Percentiles rank a stretch among this genome's conserved stretches.
Evolutionary conservation across 1,140 invertebrate species (phyloP).

Genomic region (Drosophila pseudoananassae): DNA sequence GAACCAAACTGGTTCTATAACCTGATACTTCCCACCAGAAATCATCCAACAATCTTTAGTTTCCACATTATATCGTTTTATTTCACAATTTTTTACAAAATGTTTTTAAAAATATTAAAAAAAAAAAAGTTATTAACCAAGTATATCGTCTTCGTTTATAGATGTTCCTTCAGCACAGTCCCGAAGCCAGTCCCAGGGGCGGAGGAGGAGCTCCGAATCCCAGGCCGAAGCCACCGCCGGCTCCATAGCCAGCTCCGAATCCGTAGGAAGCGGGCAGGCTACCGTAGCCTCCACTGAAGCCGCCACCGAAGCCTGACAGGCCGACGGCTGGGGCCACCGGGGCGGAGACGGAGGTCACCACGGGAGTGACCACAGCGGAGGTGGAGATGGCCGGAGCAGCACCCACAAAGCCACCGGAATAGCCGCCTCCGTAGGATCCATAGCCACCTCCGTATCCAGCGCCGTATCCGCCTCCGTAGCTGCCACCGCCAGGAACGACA

Average conservation of each 20-base stretch:
- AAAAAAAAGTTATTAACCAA: slow-evolving; percentile 16
- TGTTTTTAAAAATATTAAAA: slow-evolving; percentile 36
- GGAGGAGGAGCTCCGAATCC: slow-evolving; percentile 53
- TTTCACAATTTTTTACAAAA: slow-evolving; percentile 14
- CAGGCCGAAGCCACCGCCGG: slow-evolving; percentile 62
- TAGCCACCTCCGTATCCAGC: slow-evolving; percentile 34
- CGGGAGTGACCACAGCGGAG: slow-evolving; percentile 69
- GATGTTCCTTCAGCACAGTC: slow-evolving; percentile 22
- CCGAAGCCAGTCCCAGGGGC: slow-evolving; percentile 44
- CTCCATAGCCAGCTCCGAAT: slow-evolving; percentile 59
- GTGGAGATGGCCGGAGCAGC: slow-evolving; percentile 70
- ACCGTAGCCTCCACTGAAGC: slow-evolving; percentile 19
- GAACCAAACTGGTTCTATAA: no score
- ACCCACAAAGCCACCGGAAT: slow-evolving; percentile 52
- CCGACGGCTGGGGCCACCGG: slow-evolving; percentile 59
- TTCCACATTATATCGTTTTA: neutral
- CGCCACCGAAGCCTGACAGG: slow-evolving; percentile 32
- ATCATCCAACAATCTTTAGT: neutral
- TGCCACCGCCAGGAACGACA: slow-evolving; percentile 47
- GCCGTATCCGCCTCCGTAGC: slow-evolving; percentile 31
- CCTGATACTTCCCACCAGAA: neutral
- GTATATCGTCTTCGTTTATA: neutral
- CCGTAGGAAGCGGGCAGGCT: slow-evolving; percentile 52
- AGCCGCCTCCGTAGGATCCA: slow-evolving; percentile 44
- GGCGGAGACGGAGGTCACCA: slow-evolving; percentile 62